Percentiles rank a stretch among this genome's conserved stretches.
phyloP scores from a whole-genome alignment of 2,113 vertebrate species.

The Bos indicus region DNA sequence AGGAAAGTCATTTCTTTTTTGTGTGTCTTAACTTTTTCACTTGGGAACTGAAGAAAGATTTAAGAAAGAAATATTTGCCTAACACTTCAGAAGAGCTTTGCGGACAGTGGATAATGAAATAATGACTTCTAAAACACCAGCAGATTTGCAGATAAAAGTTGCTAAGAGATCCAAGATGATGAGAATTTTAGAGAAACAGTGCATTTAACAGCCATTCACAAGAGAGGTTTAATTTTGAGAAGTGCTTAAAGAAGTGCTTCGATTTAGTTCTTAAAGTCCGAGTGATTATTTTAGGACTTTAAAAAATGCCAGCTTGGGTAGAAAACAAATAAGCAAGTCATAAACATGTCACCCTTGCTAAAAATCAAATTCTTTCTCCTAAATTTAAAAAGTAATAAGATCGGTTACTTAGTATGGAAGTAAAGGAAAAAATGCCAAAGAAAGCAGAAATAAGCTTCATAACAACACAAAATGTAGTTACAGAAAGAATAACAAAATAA shows the following conservation, averaged over 20 bases:
- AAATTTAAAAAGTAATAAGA: slow-evolving; percentile 33
- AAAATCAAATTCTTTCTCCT: slow-evolving; percentile 25
- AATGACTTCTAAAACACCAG: slow-evolving; percentile 52
- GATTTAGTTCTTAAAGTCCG: slow-evolving; percentile 30
- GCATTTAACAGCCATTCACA: slow-evolving; percentile 30
- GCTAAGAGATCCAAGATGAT: slow-evolving; percentile 30
- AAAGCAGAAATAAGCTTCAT: slow-evolving; percentile 35
- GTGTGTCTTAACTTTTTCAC: slow-evolving; percentile 23
- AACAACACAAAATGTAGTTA: slow-evolving; percentile 20
- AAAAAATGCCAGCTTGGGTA: slow-evolving; percentile 49
- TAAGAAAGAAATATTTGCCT: slow-evolving; percentile 32
- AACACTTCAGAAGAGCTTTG: slow-evolving; percentile 13
- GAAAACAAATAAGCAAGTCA: slow-evolving; percentile 53
- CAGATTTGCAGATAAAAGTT: slow-evolving; percentile 44
- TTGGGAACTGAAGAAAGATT: slow-evolving; percentile 46
- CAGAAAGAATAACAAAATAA: slow-evolving; percentile 50
- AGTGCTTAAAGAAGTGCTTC: background rate
- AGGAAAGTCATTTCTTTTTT: slow-evolving; percentile 32
- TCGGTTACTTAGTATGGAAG: background rate
- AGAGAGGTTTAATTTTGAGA: slow-evolving; percentile 51
- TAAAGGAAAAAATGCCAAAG: slow-evolving; percentile 30
- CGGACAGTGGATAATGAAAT: slow-evolving; percentile 46
- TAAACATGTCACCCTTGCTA: slow-evolving; percentile 45
- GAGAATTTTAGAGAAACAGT: slow-evolving; percentile 34
- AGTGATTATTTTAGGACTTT: slow-evolving; percentile 52